Percentiles rank a stretch among this genome's conserved stretches.
Evolutionary conservation across 2,113 vertebrate species (phyloP).

Genomic region (Heptranchias perlo): DNA sequence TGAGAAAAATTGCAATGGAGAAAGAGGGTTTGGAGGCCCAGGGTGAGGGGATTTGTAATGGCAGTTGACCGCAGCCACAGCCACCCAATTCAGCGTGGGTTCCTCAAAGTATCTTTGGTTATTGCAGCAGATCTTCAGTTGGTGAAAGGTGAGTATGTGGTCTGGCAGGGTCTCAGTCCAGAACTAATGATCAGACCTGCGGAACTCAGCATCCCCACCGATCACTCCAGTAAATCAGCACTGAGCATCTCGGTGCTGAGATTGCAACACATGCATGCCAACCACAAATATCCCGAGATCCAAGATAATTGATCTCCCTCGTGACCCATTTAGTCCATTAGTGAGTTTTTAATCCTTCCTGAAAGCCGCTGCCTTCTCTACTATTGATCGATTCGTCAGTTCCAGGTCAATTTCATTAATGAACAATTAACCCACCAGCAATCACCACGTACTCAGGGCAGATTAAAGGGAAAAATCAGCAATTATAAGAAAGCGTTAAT

Average conservation of each 20-base stretch:
- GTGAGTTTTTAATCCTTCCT: background rate
- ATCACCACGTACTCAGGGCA: background rate
- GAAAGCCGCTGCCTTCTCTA: background rate
- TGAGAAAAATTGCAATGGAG: background rate
- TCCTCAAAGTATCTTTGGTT: accelerated
- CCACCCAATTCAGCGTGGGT: background rate
- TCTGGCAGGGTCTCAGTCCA: background rate
- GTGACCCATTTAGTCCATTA: background rate
- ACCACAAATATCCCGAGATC: background rate
- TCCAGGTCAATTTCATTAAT: background rate
- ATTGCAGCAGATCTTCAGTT: background rate
- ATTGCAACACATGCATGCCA: background rate
- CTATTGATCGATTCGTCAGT: background rate
- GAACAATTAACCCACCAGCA: background rate
- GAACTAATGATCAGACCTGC: background rate
- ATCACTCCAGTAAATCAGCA: background rate
- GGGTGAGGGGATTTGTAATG: background rate
- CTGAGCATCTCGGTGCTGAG: background rate
- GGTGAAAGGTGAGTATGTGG: background rate
- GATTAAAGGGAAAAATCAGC: background rate
- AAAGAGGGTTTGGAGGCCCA: background rate
- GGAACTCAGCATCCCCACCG: background rate
- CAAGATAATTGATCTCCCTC: background rate
- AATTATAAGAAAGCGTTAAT: background rate
- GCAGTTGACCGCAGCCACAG: background rate